These are phyloP conservation scores for Coenobita brevimanus DNA, from an alignment of 1,140 invertebrate genomes.

Conservation along the genomic window DNA sequence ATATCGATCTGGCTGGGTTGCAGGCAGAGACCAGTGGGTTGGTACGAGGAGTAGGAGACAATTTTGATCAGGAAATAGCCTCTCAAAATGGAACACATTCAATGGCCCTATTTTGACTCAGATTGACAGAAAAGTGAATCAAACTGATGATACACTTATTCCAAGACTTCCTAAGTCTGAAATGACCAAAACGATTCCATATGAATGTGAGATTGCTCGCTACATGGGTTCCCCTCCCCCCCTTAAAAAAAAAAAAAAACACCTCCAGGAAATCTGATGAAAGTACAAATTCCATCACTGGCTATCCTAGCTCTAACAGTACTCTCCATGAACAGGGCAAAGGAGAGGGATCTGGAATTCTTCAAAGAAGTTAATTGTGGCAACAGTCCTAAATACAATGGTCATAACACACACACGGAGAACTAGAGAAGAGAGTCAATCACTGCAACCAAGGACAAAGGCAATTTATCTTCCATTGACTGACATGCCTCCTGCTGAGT, in stretches of 20 bases:
- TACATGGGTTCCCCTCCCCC: background rate
- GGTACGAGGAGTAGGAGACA: background rate
- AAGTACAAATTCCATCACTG: background rate
- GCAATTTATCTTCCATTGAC: conserved; percentile 15
- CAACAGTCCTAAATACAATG: conserved; percentile 14
- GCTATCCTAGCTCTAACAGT: background rate
- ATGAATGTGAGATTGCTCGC: background rate
- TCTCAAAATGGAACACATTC: conserved; percentile 14
- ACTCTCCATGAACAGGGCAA: background rate
- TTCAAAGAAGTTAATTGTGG: background rate
- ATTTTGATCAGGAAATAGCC: conserved; percentile 11
- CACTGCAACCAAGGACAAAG: conserved; percentile 8
- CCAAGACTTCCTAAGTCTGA: background rate
- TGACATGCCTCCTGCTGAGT: conserved; percentile 28
- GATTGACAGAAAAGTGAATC: background rate
- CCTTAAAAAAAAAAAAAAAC: background rate
- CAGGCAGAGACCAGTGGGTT: background rate
- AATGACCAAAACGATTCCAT: background rate
- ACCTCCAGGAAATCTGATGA: conserved; percentile 5
- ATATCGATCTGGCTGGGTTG: background rate
- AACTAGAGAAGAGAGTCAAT: conserved; percentile 14
- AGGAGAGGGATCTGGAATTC: conserved; percentile 1
- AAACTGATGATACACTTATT: background rate
- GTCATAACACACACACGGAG: conserved; percentile 2
- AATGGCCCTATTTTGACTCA: conserved; percentile 1